Conservation (phyloP, 1,140 invertebrate genomes). For the Anagrus nilaparvatae region DNA sequence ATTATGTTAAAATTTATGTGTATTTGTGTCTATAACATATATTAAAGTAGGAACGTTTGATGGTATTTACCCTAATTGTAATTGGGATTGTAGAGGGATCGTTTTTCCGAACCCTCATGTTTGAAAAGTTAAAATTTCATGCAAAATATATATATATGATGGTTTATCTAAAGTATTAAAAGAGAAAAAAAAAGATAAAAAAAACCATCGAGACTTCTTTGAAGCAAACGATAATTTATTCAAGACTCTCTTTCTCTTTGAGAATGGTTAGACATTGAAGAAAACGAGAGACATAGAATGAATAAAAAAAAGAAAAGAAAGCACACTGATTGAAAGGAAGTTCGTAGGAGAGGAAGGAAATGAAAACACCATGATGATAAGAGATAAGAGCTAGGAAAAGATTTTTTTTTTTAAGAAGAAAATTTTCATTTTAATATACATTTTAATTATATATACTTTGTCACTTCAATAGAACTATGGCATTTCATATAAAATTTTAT, state of each 20-base stretch:
- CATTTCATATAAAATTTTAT: too few relatives aligned
- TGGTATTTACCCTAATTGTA: constrained; percentile 24
- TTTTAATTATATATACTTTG: too few relatives aligned
- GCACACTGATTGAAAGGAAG: neutral
- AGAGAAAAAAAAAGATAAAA: neutral
- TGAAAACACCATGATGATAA: neutral
- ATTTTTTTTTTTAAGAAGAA: constrained; percentile 28
- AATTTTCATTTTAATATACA: constrained; percentile 5
- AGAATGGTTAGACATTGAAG: neutral
- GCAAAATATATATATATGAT: neutral
- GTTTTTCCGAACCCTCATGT: neutral
- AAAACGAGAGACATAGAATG: constrained; percentile 1
- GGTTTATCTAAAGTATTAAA: neutral
- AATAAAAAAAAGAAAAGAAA: neutral
- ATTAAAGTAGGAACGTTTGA: constrained; percentile 16
- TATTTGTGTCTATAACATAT: constrained; percentile 1
- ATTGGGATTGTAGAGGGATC: constrained; percentile 14
- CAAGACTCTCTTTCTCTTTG: neutral
- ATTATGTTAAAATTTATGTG: constrained; percentile 7
- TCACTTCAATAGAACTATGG: too few relatives aligned
- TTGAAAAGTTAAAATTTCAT: neutral
- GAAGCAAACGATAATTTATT: constrained; percentile 3
- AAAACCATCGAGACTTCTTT: neutral
- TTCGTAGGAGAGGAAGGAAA: neutral
- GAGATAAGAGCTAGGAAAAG: constrained; percentile 12